Conservation (phyloP, 2,888 invertebrate species). For the Cepaea hortensis region DNA sequence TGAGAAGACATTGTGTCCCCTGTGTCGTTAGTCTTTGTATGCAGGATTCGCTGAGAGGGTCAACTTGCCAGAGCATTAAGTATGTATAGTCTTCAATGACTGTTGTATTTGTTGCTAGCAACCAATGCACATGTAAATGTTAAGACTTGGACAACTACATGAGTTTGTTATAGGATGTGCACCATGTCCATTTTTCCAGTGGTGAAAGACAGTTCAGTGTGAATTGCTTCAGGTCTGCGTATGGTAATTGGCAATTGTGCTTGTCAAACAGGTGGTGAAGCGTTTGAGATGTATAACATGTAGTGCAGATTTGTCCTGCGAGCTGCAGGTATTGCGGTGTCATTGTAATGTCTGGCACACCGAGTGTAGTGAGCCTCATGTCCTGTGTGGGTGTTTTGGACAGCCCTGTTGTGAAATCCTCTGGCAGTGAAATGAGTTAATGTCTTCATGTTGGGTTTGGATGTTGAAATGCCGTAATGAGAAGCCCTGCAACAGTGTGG, state of each 20-base stretch:
- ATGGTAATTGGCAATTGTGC: not conserved
- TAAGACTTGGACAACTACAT: not conserved
- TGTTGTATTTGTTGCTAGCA: not conserved
- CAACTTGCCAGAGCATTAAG: not conserved
- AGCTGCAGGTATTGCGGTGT: constrained; percentile 14
- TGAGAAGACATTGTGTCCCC: constrained; percentile 24
- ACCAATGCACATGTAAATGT: not conserved
- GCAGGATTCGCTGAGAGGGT: not conserved
- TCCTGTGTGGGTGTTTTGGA: not conserved
- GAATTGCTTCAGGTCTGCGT: constrained; percentile 1
- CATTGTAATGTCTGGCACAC: constrained; percentile 26
- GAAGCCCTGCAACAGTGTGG: constrained; percentile 26
- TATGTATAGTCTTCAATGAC: constrained; percentile 14
- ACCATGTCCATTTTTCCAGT: not conserved
- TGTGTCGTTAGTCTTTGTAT: constrained; percentile 29
- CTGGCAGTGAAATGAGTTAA: constrained; percentile 13
- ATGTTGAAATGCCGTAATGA: constrained; percentile 8
- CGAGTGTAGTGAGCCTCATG: constrained; percentile 24
- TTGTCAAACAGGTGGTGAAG: not conserved
- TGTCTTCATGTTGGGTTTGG: constrained; percentile 34
- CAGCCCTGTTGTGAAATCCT: not conserved
- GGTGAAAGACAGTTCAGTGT: not conserved
- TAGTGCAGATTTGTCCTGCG: not conserved
- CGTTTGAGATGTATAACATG: constrained; percentile 8
- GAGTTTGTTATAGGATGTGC: not conserved